phyloP scores from a whole-genome alignment of 1,140 invertebrate species.

The Meloidogyne exigua region DNA sequence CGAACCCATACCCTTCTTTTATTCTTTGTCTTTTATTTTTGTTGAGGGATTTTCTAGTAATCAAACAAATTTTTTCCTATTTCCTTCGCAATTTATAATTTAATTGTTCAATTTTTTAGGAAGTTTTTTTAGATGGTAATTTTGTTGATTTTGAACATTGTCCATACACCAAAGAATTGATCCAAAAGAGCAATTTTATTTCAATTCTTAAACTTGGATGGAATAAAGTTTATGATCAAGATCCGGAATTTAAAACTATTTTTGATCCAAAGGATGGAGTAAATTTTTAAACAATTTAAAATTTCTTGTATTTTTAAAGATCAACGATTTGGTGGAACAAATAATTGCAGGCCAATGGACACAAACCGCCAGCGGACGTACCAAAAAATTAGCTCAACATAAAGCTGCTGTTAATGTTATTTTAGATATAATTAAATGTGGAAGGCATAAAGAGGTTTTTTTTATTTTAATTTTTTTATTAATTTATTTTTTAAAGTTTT shows the following conservation, averaged over 20 bases:
- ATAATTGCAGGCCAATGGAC: background rate
- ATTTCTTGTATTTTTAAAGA: background rate
- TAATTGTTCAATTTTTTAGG: background rate
- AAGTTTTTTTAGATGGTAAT: background rate
- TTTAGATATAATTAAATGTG: background rate
- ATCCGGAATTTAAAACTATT: background rate
- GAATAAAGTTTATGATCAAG: conserved; percentile 5
- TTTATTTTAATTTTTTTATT: background rate
- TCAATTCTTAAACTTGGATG: background rate
- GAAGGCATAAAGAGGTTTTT: background rate
- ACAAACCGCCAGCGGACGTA: background rate
- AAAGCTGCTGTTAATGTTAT: conserved; percentile 6
- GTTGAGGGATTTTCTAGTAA: no score
- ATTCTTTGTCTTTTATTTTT: no score
- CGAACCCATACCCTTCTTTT: no score
- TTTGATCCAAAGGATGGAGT: background rate
- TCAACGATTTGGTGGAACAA: background rate
- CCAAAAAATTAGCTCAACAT: conserved; percentile 4
- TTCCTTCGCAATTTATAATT: no score
- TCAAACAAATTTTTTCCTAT: no score
- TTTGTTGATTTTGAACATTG: background rate
- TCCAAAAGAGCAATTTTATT: background rate
- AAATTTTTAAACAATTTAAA: background rate
- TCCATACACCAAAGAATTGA: background rate
- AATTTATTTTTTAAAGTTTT: background rate